Percentiles rank a stretch among this genome's conserved stretches.
These are phyloP conservation scores for Drosophila varians DNA, from an alignment of 1,140 invertebrate species.

Conservation along the genomic window DNA sequence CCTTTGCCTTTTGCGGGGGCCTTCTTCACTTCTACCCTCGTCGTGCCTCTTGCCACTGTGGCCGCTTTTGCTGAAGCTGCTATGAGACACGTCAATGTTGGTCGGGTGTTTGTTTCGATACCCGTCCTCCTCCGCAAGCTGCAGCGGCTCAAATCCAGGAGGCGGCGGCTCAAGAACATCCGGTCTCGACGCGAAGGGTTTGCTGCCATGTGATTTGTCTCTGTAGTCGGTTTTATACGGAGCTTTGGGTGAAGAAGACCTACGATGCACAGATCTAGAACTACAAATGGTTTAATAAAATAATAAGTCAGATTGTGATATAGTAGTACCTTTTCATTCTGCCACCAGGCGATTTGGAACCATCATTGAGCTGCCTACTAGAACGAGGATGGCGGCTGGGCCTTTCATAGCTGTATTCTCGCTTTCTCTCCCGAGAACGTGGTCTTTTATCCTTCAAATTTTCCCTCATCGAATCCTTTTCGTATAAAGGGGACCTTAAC, in stretches of 20 bases:
- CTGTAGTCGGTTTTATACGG: constrained; percentile 43
- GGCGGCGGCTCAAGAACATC: constrained; percentile 63
- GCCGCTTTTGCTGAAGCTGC: constrained; percentile 9
- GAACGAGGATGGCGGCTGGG: constrained; percentile 29
- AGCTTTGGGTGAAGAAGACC: constrained; percentile 54
- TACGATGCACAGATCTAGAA: constrained; percentile 51
- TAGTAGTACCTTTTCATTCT: constrained; percentile 73
- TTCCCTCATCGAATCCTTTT: constrained; percentile 51
- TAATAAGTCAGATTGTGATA: not conserved
- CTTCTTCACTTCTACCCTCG: constrained; percentile 11
- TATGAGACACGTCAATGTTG: constrained; percentile 1
- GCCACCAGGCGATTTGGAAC: constrained; percentile 60
- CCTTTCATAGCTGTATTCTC: constrained; percentile 64
- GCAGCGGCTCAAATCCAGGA: constrained; percentile 61
- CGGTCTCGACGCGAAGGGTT: constrained; percentile 23
- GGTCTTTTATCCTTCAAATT: constrained; percentile 55
- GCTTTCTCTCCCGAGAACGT: constrained; percentile 67
- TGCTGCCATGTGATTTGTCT: constrained; percentile 40
- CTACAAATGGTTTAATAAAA: no score
- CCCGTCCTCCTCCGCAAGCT: constrained; percentile 45
- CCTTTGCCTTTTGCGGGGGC: constrained; percentile 49
- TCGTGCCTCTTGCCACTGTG: constrained; percentile 9
- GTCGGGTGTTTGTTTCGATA: constrained; percentile 29
- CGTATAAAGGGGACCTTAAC: constrained; percentile 59
- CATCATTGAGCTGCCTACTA: constrained; percentile 46